Evolutionary conservation across 2,797 vertebrate genomes (phyloP).

Genomic region (Toxotes lorentzi): DNA sequence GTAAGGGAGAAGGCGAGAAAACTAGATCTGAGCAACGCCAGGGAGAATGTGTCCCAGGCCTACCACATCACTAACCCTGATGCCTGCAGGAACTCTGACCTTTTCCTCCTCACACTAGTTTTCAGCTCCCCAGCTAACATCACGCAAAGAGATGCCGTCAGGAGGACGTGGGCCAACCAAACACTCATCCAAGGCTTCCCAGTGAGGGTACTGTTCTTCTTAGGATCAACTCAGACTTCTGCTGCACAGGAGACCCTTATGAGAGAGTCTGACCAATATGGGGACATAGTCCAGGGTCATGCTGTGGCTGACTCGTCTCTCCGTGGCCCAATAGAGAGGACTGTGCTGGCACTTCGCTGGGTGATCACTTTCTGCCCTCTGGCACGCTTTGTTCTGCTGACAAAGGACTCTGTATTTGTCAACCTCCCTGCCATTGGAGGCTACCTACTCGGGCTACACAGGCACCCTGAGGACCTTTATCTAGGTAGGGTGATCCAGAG

Average conservation of each 20-base stretch:
- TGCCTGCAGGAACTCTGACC: slow-evolving; percentile 80
- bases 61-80: slow-evolving; percentile 76
- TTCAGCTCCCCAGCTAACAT: slow-evolving; percentile 87
- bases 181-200: slow-evolving; percentile 75
- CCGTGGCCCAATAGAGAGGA: slow-evolving; percentile 81
- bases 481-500: slow-evolving; percentile 89
- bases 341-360: slow-evolving; percentile 87
- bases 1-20: slow-evolving; percentile 90
- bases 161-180: slow-evolving; percentile 91
- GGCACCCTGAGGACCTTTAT: slow-evolving; percentile 90
- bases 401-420: slow-evolving; percentile 88
- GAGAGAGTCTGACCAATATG: slow-evolving; percentile 57
- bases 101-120: slow-evolving; percentile 90
- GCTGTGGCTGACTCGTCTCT: slow-evolving; percentile 79
- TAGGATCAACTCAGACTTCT: slow-evolving; percentile 71
- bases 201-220: slow-evolving; percentile 75
- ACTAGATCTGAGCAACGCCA: slow-evolving; percentile 82
- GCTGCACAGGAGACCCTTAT: slow-evolving; percentile 78
- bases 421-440: slow-evolving; percentile 85
- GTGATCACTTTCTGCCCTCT: slow-evolving; percentile 89
- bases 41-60: slow-evolving; percentile 84
- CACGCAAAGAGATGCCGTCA: slow-evolving; percentile 84
- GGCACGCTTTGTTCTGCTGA: slow-evolving; percentile 88
- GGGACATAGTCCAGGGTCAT: slow-evolving; percentile 73
- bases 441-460: slow-evolving; percentile 87